Evolutionary conservation across 2,113 vertebrate genomes (phyloP).

Genomic region (Pangasianodon hypophthalmus): DNA sequence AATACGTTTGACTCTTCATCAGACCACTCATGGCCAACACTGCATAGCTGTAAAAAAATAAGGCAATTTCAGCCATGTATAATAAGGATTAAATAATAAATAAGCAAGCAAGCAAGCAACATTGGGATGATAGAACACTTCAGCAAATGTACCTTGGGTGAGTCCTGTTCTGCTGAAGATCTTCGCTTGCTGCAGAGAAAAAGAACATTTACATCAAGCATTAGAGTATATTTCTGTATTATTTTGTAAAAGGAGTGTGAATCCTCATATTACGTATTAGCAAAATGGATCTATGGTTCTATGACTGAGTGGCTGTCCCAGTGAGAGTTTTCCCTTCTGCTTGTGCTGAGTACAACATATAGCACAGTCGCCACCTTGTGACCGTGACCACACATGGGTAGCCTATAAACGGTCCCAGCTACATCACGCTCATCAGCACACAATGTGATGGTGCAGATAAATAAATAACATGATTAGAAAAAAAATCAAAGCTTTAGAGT

Average conservation of each 20-base stretch:
- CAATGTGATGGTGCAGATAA: neutral
- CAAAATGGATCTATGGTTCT: neutral
- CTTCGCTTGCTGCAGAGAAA: slow-evolving; percentile 51
- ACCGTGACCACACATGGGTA: neutral
- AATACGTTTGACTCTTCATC: slow-evolving; percentile 60
- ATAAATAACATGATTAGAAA: neutral
- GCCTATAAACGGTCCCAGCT: neutral
- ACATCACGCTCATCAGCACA: neutral
- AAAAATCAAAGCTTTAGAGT: neutral
- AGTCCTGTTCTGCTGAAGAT: slow-evolving; percentile 52
- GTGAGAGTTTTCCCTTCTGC: neutral
- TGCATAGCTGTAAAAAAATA: slow-evolving; percentile 60
- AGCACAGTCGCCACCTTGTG: neutral
- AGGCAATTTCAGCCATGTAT: neutral
- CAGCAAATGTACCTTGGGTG: slow-evolving; percentile 64
- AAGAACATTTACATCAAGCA: neutral
- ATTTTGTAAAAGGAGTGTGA: neutral
- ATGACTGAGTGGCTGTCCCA: neutral
- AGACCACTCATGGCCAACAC: slow-evolving; percentile 61
- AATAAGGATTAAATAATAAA: neutral
- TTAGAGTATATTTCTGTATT: neutral
- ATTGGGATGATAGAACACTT: neutral
- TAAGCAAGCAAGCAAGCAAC: neutral
- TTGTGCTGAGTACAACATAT: neutral
- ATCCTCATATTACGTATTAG: neutral